Evolutionary conservation across 1,140 invertebrate species (phyloP).

Genomic region (Matsumurasca onukii): DNA sequence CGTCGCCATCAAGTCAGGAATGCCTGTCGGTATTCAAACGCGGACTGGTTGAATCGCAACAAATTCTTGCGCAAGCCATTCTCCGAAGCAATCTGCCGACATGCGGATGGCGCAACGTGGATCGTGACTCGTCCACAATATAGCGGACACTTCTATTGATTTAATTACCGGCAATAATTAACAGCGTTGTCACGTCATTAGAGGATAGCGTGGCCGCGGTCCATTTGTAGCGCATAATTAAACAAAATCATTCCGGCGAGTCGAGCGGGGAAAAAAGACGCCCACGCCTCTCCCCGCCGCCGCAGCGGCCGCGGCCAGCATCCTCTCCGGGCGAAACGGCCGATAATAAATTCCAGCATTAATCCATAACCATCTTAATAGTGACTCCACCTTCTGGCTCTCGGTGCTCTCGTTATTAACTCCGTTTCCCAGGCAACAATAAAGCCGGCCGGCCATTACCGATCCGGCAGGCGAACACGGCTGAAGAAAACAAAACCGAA

Average conservation of each 20-base stretch:
- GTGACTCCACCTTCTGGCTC: slow-evolving; percentile 25
- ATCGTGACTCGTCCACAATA: slow-evolving; percentile 2
- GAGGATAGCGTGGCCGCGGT: neutral
- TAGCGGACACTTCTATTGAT: neutral
- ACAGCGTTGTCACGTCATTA: slow-evolving; percentile 15
- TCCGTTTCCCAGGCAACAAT: slow-evolving; percentile 10
- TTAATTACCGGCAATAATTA: slow-evolving; percentile 13
- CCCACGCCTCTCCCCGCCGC: neutral
- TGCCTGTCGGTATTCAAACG: too few relatives aligned
- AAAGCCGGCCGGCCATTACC: slow-evolving; percentile 24
- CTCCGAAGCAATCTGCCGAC: too few relatives aligned
- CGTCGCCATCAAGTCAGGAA: too few relatives aligned
- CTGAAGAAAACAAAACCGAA: slow-evolving; percentile 42
- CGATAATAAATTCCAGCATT: slow-evolving; percentile 27
- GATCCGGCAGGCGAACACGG: slow-evolving; percentile 26
- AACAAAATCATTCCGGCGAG: neutral
- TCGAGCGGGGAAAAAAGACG: neutral
- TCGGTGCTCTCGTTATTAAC: too few relatives aligned
- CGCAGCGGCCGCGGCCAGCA: neutral
- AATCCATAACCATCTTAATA: slow-evolving; percentile 28
- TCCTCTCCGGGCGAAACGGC: neutral
- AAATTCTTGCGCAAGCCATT: neutral
- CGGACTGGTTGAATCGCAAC: neutral
- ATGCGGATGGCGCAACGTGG: too few relatives aligned
- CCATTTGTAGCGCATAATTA: slow-evolving; percentile 12